Conservation (phyloP, 37 sponge, comb jelly and placozoan species). For the Tethya wilhelma region DNA sequence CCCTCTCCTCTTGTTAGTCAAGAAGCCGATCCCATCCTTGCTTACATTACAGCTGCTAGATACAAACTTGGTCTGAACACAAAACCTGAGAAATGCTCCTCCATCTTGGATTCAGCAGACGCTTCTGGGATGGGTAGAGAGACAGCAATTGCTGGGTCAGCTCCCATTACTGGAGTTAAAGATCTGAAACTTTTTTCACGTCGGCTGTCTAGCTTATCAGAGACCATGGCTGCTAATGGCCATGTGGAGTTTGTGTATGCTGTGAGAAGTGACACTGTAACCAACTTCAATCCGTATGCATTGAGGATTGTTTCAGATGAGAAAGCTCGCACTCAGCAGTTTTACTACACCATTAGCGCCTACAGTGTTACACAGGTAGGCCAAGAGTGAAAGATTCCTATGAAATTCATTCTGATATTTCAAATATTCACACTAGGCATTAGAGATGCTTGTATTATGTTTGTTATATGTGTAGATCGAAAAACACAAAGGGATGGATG, state of each 20-base stretch:
- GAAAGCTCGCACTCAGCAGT: constrained; percentile 3
- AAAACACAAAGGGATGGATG: constrained; percentile 5
- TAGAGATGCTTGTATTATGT: too few relatives aligned
- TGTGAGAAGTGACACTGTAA: not conserved
- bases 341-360: constrained; percentile 44
- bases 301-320: constrained; percentile 8
- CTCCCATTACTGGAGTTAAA: constrained; percentile 27
- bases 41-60: not conserved
- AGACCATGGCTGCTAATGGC: not conserved
- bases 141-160: not conserved
- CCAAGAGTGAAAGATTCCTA: too few relatives aligned
- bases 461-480: constrained; percentile 13
- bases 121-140: not conserved
- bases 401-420: too few relatives aligned
- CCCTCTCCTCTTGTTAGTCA: too few relatives aligned
- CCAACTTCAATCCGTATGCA: constrained; percentile 7
- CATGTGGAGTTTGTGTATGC: constrained; percentile 24
- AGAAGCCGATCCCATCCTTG: constrained; percentile 5
- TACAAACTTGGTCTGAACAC: not conserved
- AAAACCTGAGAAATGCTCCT: not conserved
- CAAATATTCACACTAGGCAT: too few relatives aligned
- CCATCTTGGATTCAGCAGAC: too few relatives aligned
- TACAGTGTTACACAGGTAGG: constrained; percentile 33
- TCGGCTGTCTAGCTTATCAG: not conserved
- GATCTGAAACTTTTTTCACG: constrained; percentile 31